Base-by-base conservation (phyloP, 2,888 invertebrate species). In the Hydriomena furcata region DNA sequence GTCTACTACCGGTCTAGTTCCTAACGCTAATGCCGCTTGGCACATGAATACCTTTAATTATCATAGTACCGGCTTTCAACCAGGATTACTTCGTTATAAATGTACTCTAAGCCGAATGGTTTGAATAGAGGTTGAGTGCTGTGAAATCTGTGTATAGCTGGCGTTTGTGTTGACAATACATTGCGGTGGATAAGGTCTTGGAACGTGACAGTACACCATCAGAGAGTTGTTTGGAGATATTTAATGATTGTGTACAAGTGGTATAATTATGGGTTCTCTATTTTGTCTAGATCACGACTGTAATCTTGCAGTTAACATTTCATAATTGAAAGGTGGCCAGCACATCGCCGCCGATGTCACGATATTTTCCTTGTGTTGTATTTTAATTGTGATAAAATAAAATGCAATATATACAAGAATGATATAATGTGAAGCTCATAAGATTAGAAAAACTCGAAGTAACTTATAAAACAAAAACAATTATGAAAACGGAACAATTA, bases 41-140 rank as follows among this genome's bases (percentile, higher is more conserved):
- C 51, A 56, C 61, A 61, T 60, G 61, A 68, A 71, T 66, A 58
- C 50, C 54, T 60, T 58, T 63, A 70, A 76, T 73, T 71, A 72
- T 62, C 53, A 55, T 49, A 25, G 55, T 49, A 58, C 61, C 56
- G 52, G 63, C 52, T 63, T 63, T 63, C 59, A 63, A 47, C 45
- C 52, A 45, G 62, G 63, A 67, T 65, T 68, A 28, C 24, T 25
- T 0, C 20, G 31, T 21, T 40, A 51, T 52, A 32, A 46, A 40
- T 35, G 13, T 31, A 45, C 36, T 38, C 27, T 44, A 36, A 44
- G 35, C 40, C 46, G 32, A 46, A 57, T 50, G 37, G 50, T 50
- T 47, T 54, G 20, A 56, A 58, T 54, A 42, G 43, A 58, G 28
- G 40, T 52, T 57, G 43, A 17, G 27, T 10, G 5, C 27, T 8